Conservation (phyloP, 1,140 invertebrate species). For the Palaemon carinicauda region DNA sequence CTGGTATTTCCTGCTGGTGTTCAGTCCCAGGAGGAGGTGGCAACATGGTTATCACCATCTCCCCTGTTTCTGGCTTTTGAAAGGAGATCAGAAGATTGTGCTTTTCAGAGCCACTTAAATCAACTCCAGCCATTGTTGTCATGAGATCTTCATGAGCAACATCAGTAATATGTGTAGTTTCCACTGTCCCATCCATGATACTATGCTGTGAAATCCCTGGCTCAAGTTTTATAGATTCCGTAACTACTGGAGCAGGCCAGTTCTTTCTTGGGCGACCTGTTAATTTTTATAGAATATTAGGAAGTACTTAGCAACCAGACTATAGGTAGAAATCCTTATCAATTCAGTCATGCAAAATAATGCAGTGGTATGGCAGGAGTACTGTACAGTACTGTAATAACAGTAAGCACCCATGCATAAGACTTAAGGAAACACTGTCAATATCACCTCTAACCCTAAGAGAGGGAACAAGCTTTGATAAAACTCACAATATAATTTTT, state of each 20-base stretch:
- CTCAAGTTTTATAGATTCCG: slow-evolving; percentile 16
- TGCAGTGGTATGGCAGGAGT: no score
- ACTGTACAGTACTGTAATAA: no score
- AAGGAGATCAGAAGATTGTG: slow-evolving; percentile 48
- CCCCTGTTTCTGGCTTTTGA: slow-evolving; percentile 37
- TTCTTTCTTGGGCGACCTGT: slow-evolving; percentile 39
- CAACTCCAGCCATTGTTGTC: neutral
- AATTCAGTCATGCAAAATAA: no score
- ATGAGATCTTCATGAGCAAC: neutral
- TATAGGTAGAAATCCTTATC: no score
- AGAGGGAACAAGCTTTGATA: no score
- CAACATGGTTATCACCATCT: slow-evolving; percentile 47
- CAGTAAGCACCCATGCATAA: neutral
- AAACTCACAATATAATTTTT: no score
- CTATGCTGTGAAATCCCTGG: neutral
- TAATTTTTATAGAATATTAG: neutral
- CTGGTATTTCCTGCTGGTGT: no score
- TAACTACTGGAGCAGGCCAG: slow-evolving; percentile 5
- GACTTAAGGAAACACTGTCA: neutral
- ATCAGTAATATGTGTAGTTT: neutral
- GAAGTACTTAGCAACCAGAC: neutral
- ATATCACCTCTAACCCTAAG: neutral
- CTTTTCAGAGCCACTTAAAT: slow-evolving; percentile 26
- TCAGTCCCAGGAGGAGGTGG: slow-evolving; percentile 14
- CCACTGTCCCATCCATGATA: neutral